Conservation (phyloP, 92 coral and sea anemone species). For the Actinernus sp. region DNA sequence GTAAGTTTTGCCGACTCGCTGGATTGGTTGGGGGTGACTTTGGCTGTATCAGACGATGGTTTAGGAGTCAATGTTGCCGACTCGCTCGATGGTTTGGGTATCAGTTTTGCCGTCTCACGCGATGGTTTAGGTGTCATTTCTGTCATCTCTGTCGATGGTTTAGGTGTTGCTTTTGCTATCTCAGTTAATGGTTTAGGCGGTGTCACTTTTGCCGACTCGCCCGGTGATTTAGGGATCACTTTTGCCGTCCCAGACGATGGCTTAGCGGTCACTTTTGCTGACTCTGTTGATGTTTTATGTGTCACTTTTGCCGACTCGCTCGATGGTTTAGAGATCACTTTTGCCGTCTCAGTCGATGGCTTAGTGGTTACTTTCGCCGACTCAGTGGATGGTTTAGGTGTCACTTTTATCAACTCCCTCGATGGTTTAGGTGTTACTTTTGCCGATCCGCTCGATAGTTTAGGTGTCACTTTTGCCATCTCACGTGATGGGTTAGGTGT, state of each 20-base stretch:
- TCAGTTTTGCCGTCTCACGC: conserved; percentile 5
- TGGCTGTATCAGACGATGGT: conserved; percentile 5
- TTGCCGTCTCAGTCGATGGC: conserved; percentile 6
- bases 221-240: not conserved
- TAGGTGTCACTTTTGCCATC: conserved; percentile 17
- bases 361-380: conserved; percentile 1
- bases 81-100: conserved; percentile 19
- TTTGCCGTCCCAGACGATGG: not conserved
- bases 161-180: not conserved
- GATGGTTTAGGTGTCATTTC: conserved; percentile 7
- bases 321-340: conserved; percentile 26
- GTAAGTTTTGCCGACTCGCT: not conserved
- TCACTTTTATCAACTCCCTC: conserved; percentile 3
- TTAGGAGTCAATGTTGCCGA: not conserved
- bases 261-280: conserved; percentile 3
- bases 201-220: not conserved
- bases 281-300: conserved; percentile 1
- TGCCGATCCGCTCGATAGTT: conserved; percentile 1
- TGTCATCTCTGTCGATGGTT: conserved; percentile 1
- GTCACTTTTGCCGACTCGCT: conserved; percentile 6
- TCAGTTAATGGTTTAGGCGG: not conserved
- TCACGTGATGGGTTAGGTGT: conserved; percentile 11
- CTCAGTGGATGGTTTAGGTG: conserved; percentile 28
- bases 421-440: conserved; percentile 13
- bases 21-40: conserved; percentile 3